Evolutionary conservation across 2,113 vertebrate genomes (phyloP).

Genomic region (Sarotherodon lohbergeri): DNA sequence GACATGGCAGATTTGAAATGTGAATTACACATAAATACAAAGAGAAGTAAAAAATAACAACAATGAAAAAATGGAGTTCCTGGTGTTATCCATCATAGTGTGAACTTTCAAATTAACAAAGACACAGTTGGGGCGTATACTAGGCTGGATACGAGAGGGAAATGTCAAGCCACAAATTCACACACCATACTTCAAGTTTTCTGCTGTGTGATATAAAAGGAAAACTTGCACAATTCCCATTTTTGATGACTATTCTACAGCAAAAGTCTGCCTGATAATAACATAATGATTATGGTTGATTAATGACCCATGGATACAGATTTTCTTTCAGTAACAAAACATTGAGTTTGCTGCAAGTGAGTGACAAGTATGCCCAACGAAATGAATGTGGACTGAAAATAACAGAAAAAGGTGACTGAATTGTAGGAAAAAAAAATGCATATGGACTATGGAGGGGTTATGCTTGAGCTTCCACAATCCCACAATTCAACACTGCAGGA

Average conservation of each 20-base stretch:
- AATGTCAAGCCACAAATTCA: background rate
- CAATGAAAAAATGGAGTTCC: background rate
- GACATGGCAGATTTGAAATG: background rate
- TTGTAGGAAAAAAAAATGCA: background rate
- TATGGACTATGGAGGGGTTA: background rate
- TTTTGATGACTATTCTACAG: background rate
- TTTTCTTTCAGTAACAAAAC: background rate
- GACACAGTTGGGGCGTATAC: background rate
- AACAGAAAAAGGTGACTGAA: background rate
- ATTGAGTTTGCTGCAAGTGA: background rate
- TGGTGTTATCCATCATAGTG: background rate
- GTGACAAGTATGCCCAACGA: background rate
- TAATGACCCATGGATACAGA: background rate
- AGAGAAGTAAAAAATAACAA: background rate
- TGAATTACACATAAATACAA: background rate
- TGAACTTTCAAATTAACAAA: background rate
- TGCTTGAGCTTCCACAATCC: background rate
- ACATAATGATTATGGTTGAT: background rate
- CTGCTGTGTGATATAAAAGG: background rate
- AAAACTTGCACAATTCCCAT: background rate
- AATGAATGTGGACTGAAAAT: background rate
- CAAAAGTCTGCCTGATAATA: background rate
- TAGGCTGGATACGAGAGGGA: background rate
- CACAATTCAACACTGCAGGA: background rate
- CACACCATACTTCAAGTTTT: background rate